Percentiles rank a stretch among this genome's conserved stretches.
Evolutionary conservation across 2,113 vertebrate genomes (phyloP).

Genomic region (Cyanoderma ruficeps): DNA sequence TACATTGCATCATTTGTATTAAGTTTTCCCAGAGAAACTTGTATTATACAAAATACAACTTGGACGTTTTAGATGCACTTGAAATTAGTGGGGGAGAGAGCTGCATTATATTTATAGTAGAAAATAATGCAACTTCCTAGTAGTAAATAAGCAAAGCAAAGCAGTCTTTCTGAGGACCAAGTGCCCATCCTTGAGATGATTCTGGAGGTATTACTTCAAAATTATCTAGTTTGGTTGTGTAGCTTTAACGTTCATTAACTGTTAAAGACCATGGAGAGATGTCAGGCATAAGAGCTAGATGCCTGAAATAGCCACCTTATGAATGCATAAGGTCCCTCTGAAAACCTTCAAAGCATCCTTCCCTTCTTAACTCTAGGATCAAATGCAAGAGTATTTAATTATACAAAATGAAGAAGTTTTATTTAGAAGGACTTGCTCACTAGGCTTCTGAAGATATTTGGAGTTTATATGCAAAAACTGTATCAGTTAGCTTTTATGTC

Average conservation of each 20-base stretch:
- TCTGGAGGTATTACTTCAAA: not conserved
- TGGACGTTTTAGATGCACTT: not conserved
- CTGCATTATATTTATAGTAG: not conserved
- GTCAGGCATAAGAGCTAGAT: not conserved
- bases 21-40: not conserved
- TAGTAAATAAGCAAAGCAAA: not conserved
- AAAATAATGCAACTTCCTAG: not conserved
- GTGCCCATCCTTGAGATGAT: not conserved
- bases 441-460: not conserved
- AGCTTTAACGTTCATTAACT: not conserved
- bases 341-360: not conserved
- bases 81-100: not conserved
- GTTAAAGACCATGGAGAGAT: rapidly evolving
- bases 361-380: not conserved
- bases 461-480: not conserved
- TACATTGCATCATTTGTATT: not conserved
- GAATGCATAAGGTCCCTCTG: not conserved
- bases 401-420: not conserved
- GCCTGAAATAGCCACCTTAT: not conserved
- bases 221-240: not conserved
- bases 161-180: not conserved
- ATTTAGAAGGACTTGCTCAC: not conserved
- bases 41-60: rapidly evolving
- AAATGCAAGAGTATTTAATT: not conserved
- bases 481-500: not conserved